These are phyloP conservation scores for Ellobium chinense DNA, from an alignment of 2,888 invertebrate genomes.

Conservation along the genomic window DNA sequence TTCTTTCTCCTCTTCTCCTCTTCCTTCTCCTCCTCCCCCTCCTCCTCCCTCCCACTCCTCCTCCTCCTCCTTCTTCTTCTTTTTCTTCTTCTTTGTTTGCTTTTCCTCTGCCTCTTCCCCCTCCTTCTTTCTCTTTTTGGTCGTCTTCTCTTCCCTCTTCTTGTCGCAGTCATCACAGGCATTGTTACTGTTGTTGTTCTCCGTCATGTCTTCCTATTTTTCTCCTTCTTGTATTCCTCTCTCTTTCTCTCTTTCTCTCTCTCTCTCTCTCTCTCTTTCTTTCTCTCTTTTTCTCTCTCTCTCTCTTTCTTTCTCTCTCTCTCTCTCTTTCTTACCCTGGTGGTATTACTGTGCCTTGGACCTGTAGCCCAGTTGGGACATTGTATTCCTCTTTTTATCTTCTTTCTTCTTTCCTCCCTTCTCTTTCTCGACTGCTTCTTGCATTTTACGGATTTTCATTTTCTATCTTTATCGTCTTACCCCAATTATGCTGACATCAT, in stretches of 20 bases:
- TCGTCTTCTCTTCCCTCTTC: not conserved
- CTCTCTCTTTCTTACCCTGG: constrained; percentile 1
- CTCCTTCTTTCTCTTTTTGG: not conserved
- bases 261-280: not conserved
- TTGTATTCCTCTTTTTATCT: not conserved
- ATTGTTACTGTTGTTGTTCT: not conserved
- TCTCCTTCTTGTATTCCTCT: not conserved
- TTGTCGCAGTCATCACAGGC: not conserved
- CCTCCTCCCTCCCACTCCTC: not conserved
- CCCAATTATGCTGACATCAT: too few species aligned
- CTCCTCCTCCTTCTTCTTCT: not conserved
- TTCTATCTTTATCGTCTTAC: too few species aligned
- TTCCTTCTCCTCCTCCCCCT: not conserved
- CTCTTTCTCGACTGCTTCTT: too few species aligned
- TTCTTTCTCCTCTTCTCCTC: not conserved
- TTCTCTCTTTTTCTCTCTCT: not conserved
- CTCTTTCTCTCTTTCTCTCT: constrained; percentile 9
- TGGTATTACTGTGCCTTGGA: not conserved
- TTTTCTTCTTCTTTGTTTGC: not conserved
- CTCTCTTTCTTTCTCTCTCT: constrained; percentile 22
- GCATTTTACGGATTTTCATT: too few species aligned
- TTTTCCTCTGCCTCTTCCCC: not conserved
- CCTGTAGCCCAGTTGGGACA: not conserved
- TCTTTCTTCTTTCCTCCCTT: not conserved
- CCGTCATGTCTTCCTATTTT: not conserved